Evolutionary conservation across 2,888 invertebrate genomes (phyloP).

Genomic region (Drosophila kuntzei): DNA sequence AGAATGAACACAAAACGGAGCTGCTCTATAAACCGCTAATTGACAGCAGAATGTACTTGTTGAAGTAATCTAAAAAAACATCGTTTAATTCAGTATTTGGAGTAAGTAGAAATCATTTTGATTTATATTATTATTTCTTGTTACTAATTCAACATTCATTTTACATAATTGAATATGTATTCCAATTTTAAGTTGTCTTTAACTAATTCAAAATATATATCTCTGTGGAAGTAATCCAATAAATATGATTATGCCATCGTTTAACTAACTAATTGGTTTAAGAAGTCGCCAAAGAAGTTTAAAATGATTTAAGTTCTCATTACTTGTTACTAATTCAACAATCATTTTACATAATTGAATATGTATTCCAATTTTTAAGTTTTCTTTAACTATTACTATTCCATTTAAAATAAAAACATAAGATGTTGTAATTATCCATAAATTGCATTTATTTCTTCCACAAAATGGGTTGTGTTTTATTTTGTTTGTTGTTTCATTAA

Average conservation of each 20-base stretch:
- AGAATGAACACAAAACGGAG: slow-evolving; percentile 21
- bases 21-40: slow-evolving; percentile 54
- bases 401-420: not conserved
- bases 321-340: not conserved
- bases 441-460: slow-evolving; percentile 77
- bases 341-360: slow-evolving; percentile 41
- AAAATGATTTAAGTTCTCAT: slow-evolving; percentile 1
- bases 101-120: no score
- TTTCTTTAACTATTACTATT: not conserved
- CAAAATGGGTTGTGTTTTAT: slow-evolving; percentile 60
- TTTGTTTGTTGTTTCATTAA: slow-evolving; percentile 56
- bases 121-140: slow-evolving; percentile 3
- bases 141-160: not conserved
- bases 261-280: not conserved
- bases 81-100: no score
- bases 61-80: not conserved
- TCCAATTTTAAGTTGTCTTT: slow-evolving; percentile 13
- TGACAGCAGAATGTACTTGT: slow-evolving; percentile 34
- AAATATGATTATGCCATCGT: no score
- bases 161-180: slow-evolving; percentile 52
- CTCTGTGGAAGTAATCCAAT: no score
- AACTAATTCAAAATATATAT: no score
- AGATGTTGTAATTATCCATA: slow-evolving; percentile 67
- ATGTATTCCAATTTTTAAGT: slow-evolving; percentile 32
- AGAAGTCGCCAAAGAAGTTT: slow-evolving; percentile 5